Evolutionary conservation across 1,140 invertebrate genomes (phyloP).

Genomic region (Metopolophium dirhodum): DNA sequence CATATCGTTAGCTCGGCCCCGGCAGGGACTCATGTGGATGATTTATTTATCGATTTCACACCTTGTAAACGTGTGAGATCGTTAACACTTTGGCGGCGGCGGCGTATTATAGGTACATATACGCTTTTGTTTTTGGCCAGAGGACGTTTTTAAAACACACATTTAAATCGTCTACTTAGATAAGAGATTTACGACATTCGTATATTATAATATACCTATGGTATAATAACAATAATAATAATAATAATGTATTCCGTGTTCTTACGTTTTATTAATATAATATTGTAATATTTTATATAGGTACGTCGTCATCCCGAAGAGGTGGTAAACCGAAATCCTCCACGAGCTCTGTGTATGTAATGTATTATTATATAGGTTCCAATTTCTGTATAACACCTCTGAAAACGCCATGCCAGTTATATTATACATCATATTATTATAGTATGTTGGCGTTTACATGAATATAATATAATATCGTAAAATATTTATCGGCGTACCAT

Average conservation of each 20-base stretch:
- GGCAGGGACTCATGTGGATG: background rate
- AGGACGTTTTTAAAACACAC: constrained; percentile 30
- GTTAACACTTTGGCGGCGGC: constrained; percentile 25
- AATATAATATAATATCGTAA: background rate
- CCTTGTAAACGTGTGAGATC: constrained; percentile 25
- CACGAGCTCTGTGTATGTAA: background rate
- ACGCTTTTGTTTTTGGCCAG: constrained; percentile 12
- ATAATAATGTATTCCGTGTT: background rate
- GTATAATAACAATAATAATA: constrained; percentile 19
- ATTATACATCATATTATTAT: too few relatives aligned
- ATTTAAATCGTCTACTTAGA: constrained; percentile 37
- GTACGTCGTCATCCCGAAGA: background rate
- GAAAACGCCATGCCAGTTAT: background rate
- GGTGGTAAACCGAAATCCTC: background rate
- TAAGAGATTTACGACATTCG: constrained; percentile 31
- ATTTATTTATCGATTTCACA: constrained; percentile 31
- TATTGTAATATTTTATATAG: background rate
- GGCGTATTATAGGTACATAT: background rate
- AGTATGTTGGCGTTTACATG: too few relatives aligned
- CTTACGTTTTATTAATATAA: background rate
- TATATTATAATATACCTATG: background rate
- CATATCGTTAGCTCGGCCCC: background rate
- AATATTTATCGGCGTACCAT: background rate
- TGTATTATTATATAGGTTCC: background rate
- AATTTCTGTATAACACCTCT: background rate